These are phyloP conservation scores for Zoanthus solanderi DNA, from an alignment of 92 coral and sea anemone genomes.

Conservation along the genomic window DNA sequence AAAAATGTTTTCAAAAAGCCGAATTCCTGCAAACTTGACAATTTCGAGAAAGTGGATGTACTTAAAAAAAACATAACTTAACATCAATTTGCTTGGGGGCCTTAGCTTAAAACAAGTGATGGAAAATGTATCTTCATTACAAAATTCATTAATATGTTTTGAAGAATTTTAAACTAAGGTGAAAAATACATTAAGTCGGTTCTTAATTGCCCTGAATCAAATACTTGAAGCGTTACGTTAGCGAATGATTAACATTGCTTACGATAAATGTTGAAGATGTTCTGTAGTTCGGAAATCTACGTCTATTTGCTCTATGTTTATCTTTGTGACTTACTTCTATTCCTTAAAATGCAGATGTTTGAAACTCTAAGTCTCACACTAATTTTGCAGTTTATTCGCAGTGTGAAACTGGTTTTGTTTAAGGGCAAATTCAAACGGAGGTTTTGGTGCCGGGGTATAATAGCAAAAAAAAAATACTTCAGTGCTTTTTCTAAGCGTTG, in stretches of 20 bases:
- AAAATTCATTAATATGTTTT: background rate
- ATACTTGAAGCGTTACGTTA: background rate
- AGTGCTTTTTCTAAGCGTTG: background rate
- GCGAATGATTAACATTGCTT: background rate
- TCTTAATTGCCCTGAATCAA: background rate
- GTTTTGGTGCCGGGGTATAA: background rate
- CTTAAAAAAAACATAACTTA: background rate
- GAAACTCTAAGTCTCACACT: background rate
- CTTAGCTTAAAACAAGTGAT: constrained; percentile 3
- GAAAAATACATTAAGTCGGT: background rate
- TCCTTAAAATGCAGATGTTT: background rate
- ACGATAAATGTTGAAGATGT: background rate
- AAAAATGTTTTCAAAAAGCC: background rate
- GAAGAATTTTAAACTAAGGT: background rate
- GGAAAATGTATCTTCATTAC: constrained; percentile 2
- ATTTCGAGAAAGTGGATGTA: background rate
- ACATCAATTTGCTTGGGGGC: no score
- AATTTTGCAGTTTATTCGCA: constrained; percentile 19
- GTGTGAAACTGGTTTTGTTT: background rate
- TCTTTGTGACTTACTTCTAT: constrained; percentile 15
- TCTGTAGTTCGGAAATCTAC: background rate
- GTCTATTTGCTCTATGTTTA: constrained; percentile 11
- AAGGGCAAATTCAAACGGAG: background rate
- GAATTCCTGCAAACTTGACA: background rate
- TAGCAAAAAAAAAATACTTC: background rate